These are phyloP conservation scores for Drosophila arizonae DNA, from an alignment of 1,140 invertebrate genomes.

Conservation along the genomic window DNA sequence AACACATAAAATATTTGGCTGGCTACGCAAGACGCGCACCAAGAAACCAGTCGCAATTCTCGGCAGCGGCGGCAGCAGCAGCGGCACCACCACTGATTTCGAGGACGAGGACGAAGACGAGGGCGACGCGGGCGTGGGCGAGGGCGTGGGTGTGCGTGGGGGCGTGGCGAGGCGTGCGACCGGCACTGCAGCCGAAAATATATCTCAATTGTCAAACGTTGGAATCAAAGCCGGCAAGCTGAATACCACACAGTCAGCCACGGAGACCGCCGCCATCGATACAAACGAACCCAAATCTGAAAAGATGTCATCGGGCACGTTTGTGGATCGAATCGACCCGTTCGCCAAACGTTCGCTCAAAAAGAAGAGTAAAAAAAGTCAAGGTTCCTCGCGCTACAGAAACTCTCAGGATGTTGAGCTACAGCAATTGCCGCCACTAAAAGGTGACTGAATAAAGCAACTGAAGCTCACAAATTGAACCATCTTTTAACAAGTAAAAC, in stretches of 20 bases:
- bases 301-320: constrained; percentile 91
- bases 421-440: constrained; percentile 92
- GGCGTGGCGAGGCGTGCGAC: constrained; percentile 52
- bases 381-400: constrained; percentile 94
- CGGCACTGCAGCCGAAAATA: constrained; percentile 53
- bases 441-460: constrained; percentile 87
- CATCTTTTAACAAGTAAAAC: background rate
- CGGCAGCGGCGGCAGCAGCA: constrained; percentile 33
- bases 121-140: constrained; percentile 35
- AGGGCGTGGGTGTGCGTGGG: constrained; percentile 53
- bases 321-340: constrained; percentile 97
- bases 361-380: constrained; percentile 96
- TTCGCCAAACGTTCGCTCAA: constrained; percentile 95
- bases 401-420: constrained; percentile 95
- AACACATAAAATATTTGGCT: constrained; percentile 81
- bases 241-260: constrained; percentile 80
- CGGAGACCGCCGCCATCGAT: constrained; percentile 77
- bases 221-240: constrained; percentile 75
- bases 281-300: constrained; percentile 81
- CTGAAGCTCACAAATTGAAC: background rate
- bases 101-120: constrained; percentile 71
- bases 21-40: constrained; percentile 74
- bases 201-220: constrained; percentile 71
- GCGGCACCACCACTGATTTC: constrained; percentile 52
- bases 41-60: constrained; percentile 76